Base-by-base conservation (phyloP, 2,797 vertebrate genomes). In the Megaceryle alcyon region DNA sequence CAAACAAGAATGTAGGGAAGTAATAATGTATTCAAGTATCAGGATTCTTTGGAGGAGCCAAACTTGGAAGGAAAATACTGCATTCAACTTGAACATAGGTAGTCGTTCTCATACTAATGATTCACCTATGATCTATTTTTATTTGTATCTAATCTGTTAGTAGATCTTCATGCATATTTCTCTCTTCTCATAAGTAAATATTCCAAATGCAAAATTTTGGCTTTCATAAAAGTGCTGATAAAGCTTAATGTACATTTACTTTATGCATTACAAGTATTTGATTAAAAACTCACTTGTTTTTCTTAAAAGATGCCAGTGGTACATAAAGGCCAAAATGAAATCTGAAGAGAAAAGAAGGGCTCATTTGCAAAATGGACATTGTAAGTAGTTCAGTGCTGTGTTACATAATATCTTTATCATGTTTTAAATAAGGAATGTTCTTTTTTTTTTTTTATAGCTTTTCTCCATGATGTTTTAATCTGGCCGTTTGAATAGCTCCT, bases 261-360 rank as follows among this genome's bases (percentile, higher is more conserved):
- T 75, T 86, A 53, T 72, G 46, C 16, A 29, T 69, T 20, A 12
- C 20, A 83, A 77, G 21, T 23, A 61, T 78, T 93, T 44, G 96
- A 91, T 43, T 82, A 83, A 88, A 76, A 86, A 26, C 33, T 91
- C 92, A 2, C 83, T 94, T 94, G 10, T 63, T 84, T 96, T 95
- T 97, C 94, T 90, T 44, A 51, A 87, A 97, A 99, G 99, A 97
- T 99, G 99, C 98, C 99, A 99, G 51, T 99, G 99, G 94, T 99
- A 99, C 96, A 99, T 99, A 96, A 99, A 99, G 97, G 99, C 99
- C 92, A 99, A 99, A 98, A 99, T 99, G 98, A 99, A 99, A 97
- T 99, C 99, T 70, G 99, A 99, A 96, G 99, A 99, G 96, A 99
- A 99, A 98, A 99, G 99, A 95, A 98, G 99, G 96, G 98, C 98